A percentile compares a stretch with the other conserved stretches of the same genome.
Conservation (phyloP, 2,113 vertebrate genomes). For the Paracyprichromis sp. region DNA sequence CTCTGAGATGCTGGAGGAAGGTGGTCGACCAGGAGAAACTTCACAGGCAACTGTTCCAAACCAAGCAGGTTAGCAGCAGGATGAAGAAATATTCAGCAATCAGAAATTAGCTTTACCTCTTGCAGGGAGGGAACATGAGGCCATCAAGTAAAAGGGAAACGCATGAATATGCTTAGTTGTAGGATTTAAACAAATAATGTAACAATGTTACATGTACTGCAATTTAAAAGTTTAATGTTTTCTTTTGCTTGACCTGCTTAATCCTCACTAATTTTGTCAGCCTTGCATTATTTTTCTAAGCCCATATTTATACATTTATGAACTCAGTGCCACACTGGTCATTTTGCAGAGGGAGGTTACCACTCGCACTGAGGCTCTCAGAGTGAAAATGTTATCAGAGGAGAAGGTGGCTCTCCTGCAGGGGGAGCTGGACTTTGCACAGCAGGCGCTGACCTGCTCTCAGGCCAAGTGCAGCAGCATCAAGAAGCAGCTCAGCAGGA, state of each 20-base stretch:
- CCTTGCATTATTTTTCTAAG: not conserved
- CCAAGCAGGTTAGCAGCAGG: conserved; percentile 59
- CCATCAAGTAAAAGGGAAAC: not conserved
- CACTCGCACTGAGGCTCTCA: conserved; percentile 50
- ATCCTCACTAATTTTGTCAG: not conserved
- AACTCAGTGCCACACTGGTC: not conserved
- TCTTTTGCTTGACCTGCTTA: not conserved
- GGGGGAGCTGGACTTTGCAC: conserved; percentile 58
- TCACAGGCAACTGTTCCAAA: conserved; percentile 50
- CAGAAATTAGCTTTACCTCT: not conserved
- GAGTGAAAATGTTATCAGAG: conserved; percentile 59
- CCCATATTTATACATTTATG: not conserved
- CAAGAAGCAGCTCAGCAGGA: conserved; percentile 50
- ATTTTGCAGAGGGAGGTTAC: conserved; percentile 62
- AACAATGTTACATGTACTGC: not conserved
- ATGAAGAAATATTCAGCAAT: not conserved
- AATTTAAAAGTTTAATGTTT: not conserved
- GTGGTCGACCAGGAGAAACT: conserved; percentile 51
- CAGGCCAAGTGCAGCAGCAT: conserved; percentile 48
- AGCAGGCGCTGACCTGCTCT: conserved; percentile 50
- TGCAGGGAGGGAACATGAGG: not conserved
- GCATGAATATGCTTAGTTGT: not conserved
- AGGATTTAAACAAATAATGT: not conserved
- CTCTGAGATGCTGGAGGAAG: conserved; percentile 64
- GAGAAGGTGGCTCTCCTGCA: conserved; percentile 49